These are phyloP conservation scores for Bombus superbus DNA, from an alignment of 1,140 invertebrate genomes.

Conservation along the genomic window DNA sequence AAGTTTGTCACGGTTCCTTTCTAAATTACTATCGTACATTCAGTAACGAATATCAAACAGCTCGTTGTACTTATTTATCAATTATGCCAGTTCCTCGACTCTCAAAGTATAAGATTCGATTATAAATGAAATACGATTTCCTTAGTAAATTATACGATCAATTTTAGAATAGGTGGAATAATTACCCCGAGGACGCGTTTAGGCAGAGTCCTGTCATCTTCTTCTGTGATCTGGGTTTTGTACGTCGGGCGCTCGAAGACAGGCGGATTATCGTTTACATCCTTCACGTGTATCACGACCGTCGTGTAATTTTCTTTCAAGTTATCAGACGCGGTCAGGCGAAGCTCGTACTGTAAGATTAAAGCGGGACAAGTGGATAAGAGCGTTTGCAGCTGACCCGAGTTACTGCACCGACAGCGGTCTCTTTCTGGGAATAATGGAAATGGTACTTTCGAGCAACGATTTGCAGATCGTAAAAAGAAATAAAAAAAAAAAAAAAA, in stretches of 20 bases:
- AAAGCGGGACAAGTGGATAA: slow-evolving; percentile 25
- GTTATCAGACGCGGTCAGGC: slow-evolving; percentile 96
- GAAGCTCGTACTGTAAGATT: slow-evolving; percentile 92
- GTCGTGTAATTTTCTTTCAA: slow-evolving; percentile 97
- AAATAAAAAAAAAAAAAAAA: too few relatives aligned
- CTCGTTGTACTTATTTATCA: too few relatives aligned
- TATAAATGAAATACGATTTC: too few relatives aligned
- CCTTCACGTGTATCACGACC: slow-evolving; percentile 97
- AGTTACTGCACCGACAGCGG: not conserved
- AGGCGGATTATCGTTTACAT: slow-evolving; percentile 95
- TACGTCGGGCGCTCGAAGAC: slow-evolving; percentile 97
- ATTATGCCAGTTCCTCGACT: too few relatives aligned
- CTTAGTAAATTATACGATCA: too few relatives aligned
- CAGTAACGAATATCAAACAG: too few relatives aligned
- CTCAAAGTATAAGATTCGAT: too few relatives aligned
- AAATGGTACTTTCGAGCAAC: not conserved
- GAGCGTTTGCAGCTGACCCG: not conserved
- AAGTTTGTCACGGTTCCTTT: too few relatives aligned
- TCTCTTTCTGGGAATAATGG: not conserved
- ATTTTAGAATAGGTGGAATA: not conserved
- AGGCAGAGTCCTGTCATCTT: slow-evolving; percentile 96
- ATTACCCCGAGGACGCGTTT: slow-evolving; percentile 95
- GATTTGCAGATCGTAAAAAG: not conserved
- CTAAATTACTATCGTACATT: too few relatives aligned
- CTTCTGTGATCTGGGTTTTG: slow-evolving; percentile 97